Base-by-base conservation (phyloP, 2,888 invertebrate species). In the Ectemnius continuus region DNA sequence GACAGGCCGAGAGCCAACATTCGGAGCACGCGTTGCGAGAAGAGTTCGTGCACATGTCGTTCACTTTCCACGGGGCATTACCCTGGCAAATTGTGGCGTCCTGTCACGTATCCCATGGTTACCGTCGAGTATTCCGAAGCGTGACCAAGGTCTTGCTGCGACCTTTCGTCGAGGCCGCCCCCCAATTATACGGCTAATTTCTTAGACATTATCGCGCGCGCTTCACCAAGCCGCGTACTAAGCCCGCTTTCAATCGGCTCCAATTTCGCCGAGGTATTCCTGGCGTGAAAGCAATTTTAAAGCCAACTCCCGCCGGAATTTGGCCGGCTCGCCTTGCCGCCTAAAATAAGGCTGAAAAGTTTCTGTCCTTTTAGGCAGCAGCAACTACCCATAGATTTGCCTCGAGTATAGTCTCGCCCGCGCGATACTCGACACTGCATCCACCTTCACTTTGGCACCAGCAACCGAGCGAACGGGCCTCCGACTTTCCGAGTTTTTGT, bases 381-480 rank as follows among this genome's bases (percentile, higher is more conserved):
- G 36, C 36, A 36, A 11, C 23, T 23, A 23, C 23, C 23, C 23
- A 23, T 23, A 23, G 23, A 23, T 23, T 23, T 23, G 11, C 8
- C 36, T 36, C 36, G 36, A 8, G 36, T 11, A 6, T 6, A 6
- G 36, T 6, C 36, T 1, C 67, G 16, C 56, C 67, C 36, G 11
- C 67, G 16, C 56, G 69, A 23, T 23, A 67, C 79, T 78, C 68
- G 61, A 69, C 57, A 36, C 68, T 16, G 67, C 67, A 36, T 64
- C 16, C 16, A 56, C 56, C 68, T 70, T 76, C 71, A 62, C 70
- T 79, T 79, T 68, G 79, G 66, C 79, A 79, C 67, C 71, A 63
- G 70, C 60, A 63, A 58, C 60, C n/a, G 23, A 65, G 45, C 46
- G 8, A 47, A 18, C 23, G 23, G 52, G 56, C 64, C 72, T 61